Conservation (phyloP, 2,113 vertebrate genomes). For the Nothobranchius furzeri region DNA sequence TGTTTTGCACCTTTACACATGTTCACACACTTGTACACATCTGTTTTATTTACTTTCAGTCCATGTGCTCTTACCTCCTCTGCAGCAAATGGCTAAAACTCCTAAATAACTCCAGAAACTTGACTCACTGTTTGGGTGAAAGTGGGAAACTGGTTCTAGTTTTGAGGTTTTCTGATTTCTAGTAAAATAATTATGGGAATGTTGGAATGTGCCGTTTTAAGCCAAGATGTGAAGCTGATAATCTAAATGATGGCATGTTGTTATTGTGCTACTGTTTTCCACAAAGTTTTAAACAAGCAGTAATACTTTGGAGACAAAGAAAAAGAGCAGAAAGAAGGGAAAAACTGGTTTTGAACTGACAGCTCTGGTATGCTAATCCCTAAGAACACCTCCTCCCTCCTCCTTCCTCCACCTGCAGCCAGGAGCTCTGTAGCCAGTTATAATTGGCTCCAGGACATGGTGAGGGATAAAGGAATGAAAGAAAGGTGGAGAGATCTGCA, state of each 20-base stretch:
- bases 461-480: constrained; percentile 1
- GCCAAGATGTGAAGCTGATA: no score
- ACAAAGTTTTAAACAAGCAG: constrained; percentile 25
- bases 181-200: no score
- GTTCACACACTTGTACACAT: background rate
- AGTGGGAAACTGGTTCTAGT: background rate
- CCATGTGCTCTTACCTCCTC: background rate
- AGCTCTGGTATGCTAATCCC: constrained; percentile 68
- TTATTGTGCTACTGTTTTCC: background rate
- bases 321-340: constrained; percentile 23
- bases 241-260: background rate
- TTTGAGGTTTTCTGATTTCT: background rate
- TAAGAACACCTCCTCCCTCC: constrained; percentile 8
- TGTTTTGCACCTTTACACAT: background rate
- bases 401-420: no score
- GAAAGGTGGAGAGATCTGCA: constrained; percentile 40
- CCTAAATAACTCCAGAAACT: background rate
- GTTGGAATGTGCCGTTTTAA: background rate
- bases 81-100: background rate
- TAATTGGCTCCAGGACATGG: no score
- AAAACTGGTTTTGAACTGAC: constrained; percentile 57
- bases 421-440: no score
- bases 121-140: background rate
- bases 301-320: constrained; percentile 13
- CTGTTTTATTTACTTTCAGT: constrained; percentile 1